A percentile compares a stretch with the other conserved stretches of the same genome.
Evolutionary conservation across 2,797 vertebrate genomes (phyloP).

Genomic region (Galagoides demidoff): DNA sequence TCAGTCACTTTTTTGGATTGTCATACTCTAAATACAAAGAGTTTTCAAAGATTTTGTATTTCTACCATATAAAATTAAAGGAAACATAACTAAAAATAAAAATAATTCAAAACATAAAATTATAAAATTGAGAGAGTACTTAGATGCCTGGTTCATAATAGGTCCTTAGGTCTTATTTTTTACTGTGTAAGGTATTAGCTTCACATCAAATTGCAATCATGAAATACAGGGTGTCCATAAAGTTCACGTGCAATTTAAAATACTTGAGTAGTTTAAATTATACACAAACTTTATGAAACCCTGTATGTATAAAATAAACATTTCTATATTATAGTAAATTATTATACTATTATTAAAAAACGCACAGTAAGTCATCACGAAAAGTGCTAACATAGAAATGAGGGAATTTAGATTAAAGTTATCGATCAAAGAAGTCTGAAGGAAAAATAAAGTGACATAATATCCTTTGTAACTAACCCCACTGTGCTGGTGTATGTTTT

Average conservation of each 20-base stretch:
- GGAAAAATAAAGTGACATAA: slow-evolving; percentile 29
- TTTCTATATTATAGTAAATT: slow-evolving; percentile 37
- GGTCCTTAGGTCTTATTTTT: slow-evolving; percentile 1
- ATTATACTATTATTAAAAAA: slow-evolving; percentile 62
- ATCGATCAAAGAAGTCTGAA: slow-evolving; percentile 68
- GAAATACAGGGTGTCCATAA: not conserved
- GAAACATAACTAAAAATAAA: slow-evolving; percentile 43
- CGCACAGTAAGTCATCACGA: slow-evolving; percentile 24
- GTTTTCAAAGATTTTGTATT: not conserved
- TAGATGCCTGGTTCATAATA: not conserved
- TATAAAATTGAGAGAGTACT: not conserved
- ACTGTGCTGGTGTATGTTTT: slow-evolving; percentile 54
- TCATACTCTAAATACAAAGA: slow-evolving; percentile 13
- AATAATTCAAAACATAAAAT: not conserved
- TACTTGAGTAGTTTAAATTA: too few species aligned
- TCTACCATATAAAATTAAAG: not conserved
- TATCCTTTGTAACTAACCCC: slow-evolving; percentile 28
- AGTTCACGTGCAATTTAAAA: too few species aligned
- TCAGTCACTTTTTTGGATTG: not conserved
- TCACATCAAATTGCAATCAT: not conserved
- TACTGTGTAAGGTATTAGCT: not conserved
- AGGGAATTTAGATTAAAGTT: slow-evolving; percentile 78
- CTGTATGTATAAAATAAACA: slow-evolving; percentile 44
- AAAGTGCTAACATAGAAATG: slow-evolving; percentile 59
- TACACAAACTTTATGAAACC: too few species aligned